Percentiles rank a stretch among this genome's conserved stretches.
phyloP scores from a whole-genome alignment of 2,888 invertebrate genomes.

The Leucania comma region DNA sequence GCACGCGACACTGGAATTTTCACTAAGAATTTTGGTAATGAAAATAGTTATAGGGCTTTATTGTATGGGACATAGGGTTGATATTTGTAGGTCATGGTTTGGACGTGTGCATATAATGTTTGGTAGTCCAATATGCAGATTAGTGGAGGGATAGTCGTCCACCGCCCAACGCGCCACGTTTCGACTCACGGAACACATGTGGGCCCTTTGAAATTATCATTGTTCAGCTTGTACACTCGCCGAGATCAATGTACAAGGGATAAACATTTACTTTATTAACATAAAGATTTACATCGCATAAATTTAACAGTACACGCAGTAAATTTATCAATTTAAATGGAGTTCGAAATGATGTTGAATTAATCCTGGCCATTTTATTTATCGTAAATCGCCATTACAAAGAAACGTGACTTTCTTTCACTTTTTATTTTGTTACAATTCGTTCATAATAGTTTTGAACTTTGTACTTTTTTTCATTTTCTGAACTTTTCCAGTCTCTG shows the following conservation, averaged over 20 bases:
- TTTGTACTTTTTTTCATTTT: conserved; percentile 38
- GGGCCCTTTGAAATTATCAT: conserved; percentile 83
- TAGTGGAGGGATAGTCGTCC: conserved; percentile 84
- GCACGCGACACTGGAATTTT: conserved; percentile 34
- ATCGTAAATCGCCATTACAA: conserved; percentile 32
- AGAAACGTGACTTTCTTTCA: conserved; percentile 35
- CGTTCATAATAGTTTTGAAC: conserved; percentile 34
- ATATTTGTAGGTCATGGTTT: conserved; percentile 58
- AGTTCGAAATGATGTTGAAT: conserved; percentile 38
- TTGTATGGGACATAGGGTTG: conserved; percentile 54
- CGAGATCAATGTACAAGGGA: conserved; percentile 64
- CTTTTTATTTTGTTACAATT: conserved; percentile 32
- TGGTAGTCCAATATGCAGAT: conserved; percentile 85
- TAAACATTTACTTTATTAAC: conserved; percentile 67
- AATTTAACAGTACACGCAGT: conserved; percentile 58
- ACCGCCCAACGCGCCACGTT: conserved; percentile 74
- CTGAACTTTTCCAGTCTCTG: conserved; percentile 31
- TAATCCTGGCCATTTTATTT: conserved; percentile 40
- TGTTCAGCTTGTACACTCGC: conserved; percentile 77
- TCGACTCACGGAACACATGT: conserved; percentile 80
- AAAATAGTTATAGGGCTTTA: conserved; percentile 54
- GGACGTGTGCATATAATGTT: conserved; percentile 69
- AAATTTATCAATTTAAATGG: conserved; percentile 57
- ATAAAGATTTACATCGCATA: conserved; percentile 68
- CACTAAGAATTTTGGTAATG: conserved; percentile 11